Evolutionary conservation across 1,140 invertebrate species (phyloP).

Genomic region (Prorops nasuta): DNA sequence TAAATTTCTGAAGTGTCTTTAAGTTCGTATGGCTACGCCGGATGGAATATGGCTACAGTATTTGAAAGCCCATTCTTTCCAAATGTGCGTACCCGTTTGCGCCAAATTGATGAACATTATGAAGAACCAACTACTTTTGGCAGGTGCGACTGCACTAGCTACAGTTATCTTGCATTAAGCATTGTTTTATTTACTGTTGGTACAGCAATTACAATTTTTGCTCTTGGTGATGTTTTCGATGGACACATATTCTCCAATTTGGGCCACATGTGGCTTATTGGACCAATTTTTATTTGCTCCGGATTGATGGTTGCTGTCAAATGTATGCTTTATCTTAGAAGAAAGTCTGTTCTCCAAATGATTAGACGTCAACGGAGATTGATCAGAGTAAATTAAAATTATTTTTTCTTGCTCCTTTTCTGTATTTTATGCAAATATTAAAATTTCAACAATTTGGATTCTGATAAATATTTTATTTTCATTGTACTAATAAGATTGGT

Average conservation of each 20-base stretch:
- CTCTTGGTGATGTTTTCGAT: conserved; percentile 60
- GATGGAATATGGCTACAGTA: conserved; percentile 58
- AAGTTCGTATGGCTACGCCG: conserved; percentile 23
- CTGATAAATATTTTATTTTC: no score
- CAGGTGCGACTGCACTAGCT: conserved; percentile 66
- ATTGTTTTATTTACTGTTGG: conserved; percentile 65
- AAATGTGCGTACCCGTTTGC: conserved; percentile 58
- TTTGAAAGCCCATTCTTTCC: conserved; percentile 63
- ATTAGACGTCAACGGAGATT: conserved; percentile 63
- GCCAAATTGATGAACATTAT: conserved; percentile 61
- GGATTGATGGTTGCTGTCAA: conserved; percentile 69
- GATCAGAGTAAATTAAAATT: conserved; percentile 57
- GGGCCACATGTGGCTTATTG: conserved; percentile 69
- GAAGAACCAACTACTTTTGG: conserved; percentile 63
- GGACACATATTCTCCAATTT: conserved; percentile 61
- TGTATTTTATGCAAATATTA: no score
- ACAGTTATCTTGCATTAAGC: conserved; percentile 65
- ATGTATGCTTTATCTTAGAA: conserved; percentile 65
- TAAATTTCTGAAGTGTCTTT: no score
- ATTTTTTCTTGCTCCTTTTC: conserved; percentile 8
- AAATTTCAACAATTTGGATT: no score
- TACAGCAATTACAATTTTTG: conserved; percentile 64
- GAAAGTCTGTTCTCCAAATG: conserved; percentile 68
- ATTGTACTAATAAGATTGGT: no score
- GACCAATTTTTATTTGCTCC: conserved; percentile 68